Conservation (phyloP, 1,140 invertebrate genomes). For the Orchesella cincta region DNA sequence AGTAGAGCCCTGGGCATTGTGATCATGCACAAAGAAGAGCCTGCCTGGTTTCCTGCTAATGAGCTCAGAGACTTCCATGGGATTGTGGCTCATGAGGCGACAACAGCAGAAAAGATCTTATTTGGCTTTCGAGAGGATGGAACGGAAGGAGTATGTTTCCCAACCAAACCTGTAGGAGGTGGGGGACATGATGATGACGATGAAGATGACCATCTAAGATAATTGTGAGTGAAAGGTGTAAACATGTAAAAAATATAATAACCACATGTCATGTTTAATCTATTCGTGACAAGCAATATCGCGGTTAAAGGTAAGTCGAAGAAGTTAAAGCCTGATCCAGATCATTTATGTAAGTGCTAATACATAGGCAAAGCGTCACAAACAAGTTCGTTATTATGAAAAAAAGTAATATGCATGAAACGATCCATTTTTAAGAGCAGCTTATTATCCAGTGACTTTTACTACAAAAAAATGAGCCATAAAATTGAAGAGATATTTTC, state of each 20-base stretch:
- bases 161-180: conserved; percentile 67
- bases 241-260: not conserved
- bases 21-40: conserved; percentile 84
- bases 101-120: conserved; percentile 72
- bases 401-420: no score
- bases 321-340: no score
- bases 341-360: no score
- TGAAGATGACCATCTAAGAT: conserved; percentile 24
- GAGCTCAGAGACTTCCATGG: conserved; percentile 86
- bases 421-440: no score
- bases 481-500: no score
- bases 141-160: conserved; percentile 77
- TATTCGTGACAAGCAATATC: no score
- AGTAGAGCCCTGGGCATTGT: conserved; percentile 77
- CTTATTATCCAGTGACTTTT: no score
- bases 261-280: no score
- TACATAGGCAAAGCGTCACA: no score
- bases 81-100: conserved; percentile 77
- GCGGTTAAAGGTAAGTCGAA: no score
- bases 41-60: conserved; percentile 86
- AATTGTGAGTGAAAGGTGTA: not conserved
- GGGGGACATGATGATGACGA: conserved; percentile 62
- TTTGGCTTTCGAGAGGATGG: conserved; percentile 83
- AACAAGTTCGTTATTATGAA: no score
- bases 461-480: no score